phyloP scores from a whole-genome alignment of 2,113 vertebrate genomes.

The Ophiodon elongatus region DNA sequence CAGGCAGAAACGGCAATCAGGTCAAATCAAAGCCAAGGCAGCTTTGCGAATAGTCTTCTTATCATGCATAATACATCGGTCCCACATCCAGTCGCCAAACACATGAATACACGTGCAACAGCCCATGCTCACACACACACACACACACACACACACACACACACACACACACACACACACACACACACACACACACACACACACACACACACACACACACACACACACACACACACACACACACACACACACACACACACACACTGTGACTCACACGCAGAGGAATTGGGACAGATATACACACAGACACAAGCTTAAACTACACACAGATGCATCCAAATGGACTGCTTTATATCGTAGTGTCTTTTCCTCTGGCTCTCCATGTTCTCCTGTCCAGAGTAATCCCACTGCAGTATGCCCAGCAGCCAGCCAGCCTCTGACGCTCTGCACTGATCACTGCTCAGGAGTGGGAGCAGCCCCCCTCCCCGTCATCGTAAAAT shows the following conservation, averaged over 20 bases:
- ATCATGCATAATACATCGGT: constrained; percentile 71
- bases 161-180: constrained; percentile 25
- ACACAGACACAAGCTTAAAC: constrained; percentile 37
- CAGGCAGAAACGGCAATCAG: constrained; percentile 77
- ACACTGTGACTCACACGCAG: constrained; percentile 50
- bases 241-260: constrained; percentile 21
- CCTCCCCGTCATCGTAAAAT: constrained; percentile 16
- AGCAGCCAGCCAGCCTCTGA: constrained; percentile 63
- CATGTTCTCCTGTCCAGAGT: constrained; percentile 71
- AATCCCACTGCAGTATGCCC: constrained; percentile 74
- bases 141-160: not conserved
- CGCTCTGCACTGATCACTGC: constrained; percentile 58
- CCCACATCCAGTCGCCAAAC: constrained; percentile 39
- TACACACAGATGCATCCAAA: constrained; percentile 66
- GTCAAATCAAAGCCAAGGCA: constrained; percentile 77
- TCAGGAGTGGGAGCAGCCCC: constrained; percentile 45
- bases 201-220: constrained; percentile 44
- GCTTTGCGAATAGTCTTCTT: constrained; percentile 80
- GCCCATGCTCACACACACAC: constrained; percentile 15
- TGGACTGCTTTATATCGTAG: constrained; percentile 48
- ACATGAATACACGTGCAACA: constrained; percentile 48
- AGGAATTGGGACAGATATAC: constrained; percentile 60
- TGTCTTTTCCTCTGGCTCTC: constrained; percentile 68
- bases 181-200: constrained; percentile 19
- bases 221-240: constrained; percentile 26